phyloP scores from a whole-genome alignment of 2,113 vertebrate genomes.

The Oenanthe melanoleuca region DNA sequence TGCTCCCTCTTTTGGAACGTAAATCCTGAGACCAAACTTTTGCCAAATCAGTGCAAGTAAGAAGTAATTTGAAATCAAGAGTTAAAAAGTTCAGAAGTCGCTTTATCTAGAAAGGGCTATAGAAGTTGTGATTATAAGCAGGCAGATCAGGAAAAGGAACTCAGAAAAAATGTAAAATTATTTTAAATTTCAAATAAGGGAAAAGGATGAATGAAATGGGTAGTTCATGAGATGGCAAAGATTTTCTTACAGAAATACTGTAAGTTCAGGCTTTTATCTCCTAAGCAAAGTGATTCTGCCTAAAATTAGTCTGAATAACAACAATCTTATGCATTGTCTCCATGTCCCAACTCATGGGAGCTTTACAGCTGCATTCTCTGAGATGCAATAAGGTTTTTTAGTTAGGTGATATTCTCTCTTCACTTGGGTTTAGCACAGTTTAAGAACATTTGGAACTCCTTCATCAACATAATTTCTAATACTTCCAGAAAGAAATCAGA shows the following conservation, averaged over 20 bases:
- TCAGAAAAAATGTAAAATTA: neutral
- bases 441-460: neutral
- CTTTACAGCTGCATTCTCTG: neutral
- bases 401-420: neutral
- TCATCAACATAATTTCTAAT: neutral
- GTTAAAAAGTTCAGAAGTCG: neutral
- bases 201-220: neutral
- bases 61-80: neutral
- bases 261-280: neutral
- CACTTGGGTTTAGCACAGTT: neutral
- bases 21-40: neutral
- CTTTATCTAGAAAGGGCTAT: neutral
- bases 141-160: neutral
- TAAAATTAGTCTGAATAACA: neutral
- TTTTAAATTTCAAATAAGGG: neutral
- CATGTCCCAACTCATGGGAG: neutral
- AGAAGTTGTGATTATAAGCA: neutral
- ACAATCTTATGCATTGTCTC: neutral
- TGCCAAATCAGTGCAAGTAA: neutral
- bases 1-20: fast-evolving
- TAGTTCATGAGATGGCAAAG: neutral
- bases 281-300: neutral
- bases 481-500: neutral
- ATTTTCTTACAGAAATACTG: neutral
- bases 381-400: neutral